These are phyloP conservation scores for Pelecanoides urinatrix DNA, from an alignment of 2,113 vertebrate genomes.

Conservation along the genomic window DNA sequence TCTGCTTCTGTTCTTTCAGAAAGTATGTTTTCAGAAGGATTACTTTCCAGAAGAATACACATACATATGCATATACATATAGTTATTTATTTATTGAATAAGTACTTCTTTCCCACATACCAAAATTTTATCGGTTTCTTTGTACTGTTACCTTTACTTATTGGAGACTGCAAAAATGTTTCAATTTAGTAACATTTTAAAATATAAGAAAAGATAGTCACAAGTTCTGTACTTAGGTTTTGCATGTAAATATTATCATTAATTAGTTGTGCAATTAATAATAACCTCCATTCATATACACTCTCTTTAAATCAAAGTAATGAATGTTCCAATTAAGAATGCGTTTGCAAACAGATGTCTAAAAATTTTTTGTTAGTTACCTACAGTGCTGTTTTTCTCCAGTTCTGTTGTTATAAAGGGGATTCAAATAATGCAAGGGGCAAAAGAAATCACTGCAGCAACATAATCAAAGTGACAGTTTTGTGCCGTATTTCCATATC, in stretches of 20 bases:
- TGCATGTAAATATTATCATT: neutral
- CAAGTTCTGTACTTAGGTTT: neutral
- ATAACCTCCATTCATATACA: neutral
- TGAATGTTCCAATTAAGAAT: neutral
- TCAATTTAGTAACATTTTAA: neutral
- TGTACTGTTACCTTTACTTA: neutral
- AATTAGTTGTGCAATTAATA: neutral
- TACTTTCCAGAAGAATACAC: neutral
- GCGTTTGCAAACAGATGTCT: neutral
- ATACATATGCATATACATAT: neutral
- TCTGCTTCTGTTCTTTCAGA: neutral
- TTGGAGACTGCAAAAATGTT: neutral
- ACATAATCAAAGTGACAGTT: conserved; percentile 38
- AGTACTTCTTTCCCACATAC: neutral
- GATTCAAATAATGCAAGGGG: neutral
- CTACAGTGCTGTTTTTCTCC: neutral
- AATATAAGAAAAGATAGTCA: neutral
- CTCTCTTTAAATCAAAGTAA: neutral
- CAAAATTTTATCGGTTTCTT: neutral
- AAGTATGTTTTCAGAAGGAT: neutral
- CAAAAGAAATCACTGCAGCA: conserved; percentile 9
- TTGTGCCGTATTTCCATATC: conserved; percentile 47
- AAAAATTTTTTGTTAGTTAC: neutral
- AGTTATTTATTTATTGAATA: neutral
- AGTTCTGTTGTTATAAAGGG: neutral